A percentile compares a stretch with the other conserved stretches of the same genome.
These are phyloP conservation scores for Apodemia duryi DNA, from an alignment of 2,888 invertebrate species.

Conservation along the genomic window DNA sequence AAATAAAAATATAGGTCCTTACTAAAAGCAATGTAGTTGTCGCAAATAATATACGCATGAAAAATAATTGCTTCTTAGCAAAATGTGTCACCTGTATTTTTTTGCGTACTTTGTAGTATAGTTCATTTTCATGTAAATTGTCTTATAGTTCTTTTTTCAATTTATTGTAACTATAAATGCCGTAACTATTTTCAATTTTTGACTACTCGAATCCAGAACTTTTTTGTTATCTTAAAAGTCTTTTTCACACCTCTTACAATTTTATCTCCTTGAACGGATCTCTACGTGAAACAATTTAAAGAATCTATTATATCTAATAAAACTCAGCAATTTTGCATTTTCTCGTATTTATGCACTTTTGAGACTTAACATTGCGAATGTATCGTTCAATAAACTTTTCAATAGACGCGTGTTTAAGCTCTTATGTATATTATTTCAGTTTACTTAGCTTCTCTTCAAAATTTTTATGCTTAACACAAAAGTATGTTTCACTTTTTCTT, in stretches of 20 bases:
- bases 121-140: neutral
- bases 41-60: conserved; percentile 1
- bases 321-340: neutral
- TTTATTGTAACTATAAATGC: conserved; percentile 4
- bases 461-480: conserved; percentile 30
- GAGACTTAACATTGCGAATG: neutral
- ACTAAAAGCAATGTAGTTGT: neutral
- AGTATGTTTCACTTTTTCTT: conserved; percentile 32
- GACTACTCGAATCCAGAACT: neutral
- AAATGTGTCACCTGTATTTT: conserved; percentile 4
- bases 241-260: neutral
- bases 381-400: neutral
- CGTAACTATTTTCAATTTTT: neutral
- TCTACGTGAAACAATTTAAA: neutral
- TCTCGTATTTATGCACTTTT: neutral
- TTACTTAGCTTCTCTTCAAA: conserved; percentile 13
- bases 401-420: neutral
- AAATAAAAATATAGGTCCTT: no score
- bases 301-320: neutral
- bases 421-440: neutral
- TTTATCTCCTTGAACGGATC: neutral
- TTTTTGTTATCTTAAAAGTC: neutral
- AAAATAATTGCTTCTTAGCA: conserved; percentile 2
- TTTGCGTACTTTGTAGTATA: neutral
- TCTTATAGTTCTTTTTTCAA: neutral